Conservation (phyloP, 2,888 invertebrate genomes). For the Vesta saturnalis region DNA sequence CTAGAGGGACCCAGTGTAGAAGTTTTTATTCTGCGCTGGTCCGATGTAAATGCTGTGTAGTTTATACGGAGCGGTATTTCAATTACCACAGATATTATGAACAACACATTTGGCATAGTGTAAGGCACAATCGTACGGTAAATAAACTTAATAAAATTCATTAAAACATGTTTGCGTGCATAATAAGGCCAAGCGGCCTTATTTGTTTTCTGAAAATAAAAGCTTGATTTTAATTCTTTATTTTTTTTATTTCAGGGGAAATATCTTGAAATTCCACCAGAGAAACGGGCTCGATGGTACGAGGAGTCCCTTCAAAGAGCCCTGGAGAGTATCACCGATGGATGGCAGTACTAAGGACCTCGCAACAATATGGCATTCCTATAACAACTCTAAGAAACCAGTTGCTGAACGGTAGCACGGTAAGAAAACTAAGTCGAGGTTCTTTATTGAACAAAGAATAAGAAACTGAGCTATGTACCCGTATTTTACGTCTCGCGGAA, state of each 20-base stretch:
- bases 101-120: not conserved
- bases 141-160: too few relatives aligned
- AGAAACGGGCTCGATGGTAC: not conserved
- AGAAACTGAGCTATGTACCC: not conserved
- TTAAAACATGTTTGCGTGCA: too few relatives aligned
- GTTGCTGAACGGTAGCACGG: not conserved
- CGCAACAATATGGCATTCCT: not conserved
- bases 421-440: too few relatives aligned
- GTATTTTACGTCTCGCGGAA: too few relatives aligned
- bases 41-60: not conserved
- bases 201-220: not conserved
- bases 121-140: not conserved
- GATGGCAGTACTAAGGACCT: not conserved
- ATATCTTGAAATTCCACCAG: slow-evolving; percentile 3
- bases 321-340: not conserved
- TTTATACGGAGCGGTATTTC: too few relatives aligned
- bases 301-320: not conserved
- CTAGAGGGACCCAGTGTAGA: not conserved
- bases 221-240: not conserved
- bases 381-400: not conserved
- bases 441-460: too few relatives aligned
- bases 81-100: slow-evolving; percentile 2
- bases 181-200: not conserved
- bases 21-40: too few relatives aligned
- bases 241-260: not conserved